These are phyloP conservation scores for Indri indri DNA, from an alignment of 2,113 vertebrate species.

Conservation along the genomic window DNA sequence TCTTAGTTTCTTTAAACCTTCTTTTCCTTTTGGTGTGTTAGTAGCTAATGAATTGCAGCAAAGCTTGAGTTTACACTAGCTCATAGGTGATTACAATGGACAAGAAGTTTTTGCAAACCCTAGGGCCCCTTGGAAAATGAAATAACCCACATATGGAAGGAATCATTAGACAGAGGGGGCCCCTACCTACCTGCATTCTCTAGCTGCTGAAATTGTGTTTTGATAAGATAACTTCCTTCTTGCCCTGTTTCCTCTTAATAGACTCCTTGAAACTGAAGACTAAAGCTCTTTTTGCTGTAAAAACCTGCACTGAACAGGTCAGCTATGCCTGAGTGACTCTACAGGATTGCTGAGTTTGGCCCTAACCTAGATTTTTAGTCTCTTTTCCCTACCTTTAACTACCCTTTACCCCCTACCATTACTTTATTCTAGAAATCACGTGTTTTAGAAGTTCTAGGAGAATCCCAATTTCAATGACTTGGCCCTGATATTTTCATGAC, in stretches of 20 bases:
- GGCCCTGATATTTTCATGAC: not conserved
- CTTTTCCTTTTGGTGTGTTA: conserved; percentile 73
- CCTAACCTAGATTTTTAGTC: not conserved
- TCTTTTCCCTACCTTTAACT: not conserved
- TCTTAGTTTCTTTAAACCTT: conserved; percentile 18
- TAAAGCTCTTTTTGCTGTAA: not conserved
- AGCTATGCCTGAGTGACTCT: not conserved
- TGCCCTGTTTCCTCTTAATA: not conserved
- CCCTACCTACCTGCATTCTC: conserved; percentile 72
- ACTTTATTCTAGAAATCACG: not conserved
- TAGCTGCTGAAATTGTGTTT: conserved; percentile 81
- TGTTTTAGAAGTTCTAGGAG: not conserved
- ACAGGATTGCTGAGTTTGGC: not conserved
- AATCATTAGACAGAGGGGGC: conserved; percentile 76
- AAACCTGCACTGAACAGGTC: not conserved
- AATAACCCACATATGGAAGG: conserved; percentile 83
- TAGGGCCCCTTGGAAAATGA: conserved; percentile 76
- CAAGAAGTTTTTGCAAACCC: conserved; percentile 80
- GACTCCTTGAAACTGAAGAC: conserved; percentile 57
- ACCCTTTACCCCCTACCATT: not conserved
- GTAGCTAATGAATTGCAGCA: conserved; percentile 84
- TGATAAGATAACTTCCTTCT: conserved; percentile 80
- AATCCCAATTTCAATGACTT: not conserved
- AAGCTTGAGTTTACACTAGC: conserved; percentile 79
- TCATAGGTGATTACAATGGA: conserved; percentile 81